Evolutionary conservation across 2,888 invertebrate genomes (phyloP).

Genomic region (Polydrusus cervinus): DNA sequence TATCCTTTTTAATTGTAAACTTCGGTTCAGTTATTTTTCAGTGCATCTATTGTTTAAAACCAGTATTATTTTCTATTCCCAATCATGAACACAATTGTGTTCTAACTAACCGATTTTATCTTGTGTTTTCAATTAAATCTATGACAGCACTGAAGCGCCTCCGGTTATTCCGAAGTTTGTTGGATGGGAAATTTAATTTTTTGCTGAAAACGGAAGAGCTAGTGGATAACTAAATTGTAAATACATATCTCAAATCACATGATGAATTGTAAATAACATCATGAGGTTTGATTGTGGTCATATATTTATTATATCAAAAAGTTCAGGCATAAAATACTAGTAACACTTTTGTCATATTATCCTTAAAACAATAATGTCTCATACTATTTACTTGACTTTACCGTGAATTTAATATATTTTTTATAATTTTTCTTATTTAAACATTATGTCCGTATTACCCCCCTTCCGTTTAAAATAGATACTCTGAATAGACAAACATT

Average conservation of each 20-base stretch:
- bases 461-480: too few relatives aligned
- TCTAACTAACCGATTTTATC: neutral
- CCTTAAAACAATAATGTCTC: too few relatives aligned
- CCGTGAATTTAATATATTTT: too few relatives aligned
- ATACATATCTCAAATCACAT: neutral
- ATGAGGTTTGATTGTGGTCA: too few relatives aligned
- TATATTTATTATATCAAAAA: too few relatives aligned
- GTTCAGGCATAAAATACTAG: too few relatives aligned
- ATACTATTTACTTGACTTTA: too few relatives aligned
- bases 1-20: neutral
- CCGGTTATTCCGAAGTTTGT: neutral
- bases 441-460: too few relatives aligned
- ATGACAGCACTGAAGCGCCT: neutral
- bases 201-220: neutral
- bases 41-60: neutral
- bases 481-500: too few relatives aligned
- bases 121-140: conserved; percentile 10
- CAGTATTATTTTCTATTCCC: neutral
- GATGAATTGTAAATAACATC: neutral
- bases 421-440: too few relatives aligned
- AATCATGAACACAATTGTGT: neutral
- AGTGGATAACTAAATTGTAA: neutral
- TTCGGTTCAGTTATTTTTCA: neutral
- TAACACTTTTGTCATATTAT: too few relatives aligned
- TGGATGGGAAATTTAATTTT: neutral